phyloP scores from a whole-genome alignment of 2,113 vertebrate genomes.

The Tiliqua scincoides region DNA sequence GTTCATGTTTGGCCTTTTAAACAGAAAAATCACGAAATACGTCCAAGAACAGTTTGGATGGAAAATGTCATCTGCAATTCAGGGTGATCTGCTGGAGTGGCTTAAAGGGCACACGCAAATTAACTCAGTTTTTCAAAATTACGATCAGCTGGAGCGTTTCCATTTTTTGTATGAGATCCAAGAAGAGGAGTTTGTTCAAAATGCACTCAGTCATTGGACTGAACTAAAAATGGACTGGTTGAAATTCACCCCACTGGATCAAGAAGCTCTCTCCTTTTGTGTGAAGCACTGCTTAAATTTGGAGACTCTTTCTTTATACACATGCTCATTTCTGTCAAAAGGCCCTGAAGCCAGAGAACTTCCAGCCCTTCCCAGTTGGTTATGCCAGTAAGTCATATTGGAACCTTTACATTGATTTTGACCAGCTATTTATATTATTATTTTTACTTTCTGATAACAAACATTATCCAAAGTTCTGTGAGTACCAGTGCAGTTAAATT shows the following conservation, averaged over 20 bases:
- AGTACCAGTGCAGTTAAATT: neutral
- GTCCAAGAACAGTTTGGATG: constrained; percentile 51
- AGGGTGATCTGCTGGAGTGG: constrained; percentile 64
- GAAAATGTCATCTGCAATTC: constrained; percentile 52
- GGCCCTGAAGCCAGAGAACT: neutral
- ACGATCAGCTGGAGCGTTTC: constrained; percentile 60
- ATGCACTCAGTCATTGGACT: constrained; percentile 39
- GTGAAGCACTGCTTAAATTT: constrained; percentile 43
- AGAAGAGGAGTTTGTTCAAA: constrained; percentile 42
- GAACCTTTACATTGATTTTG: neutral
- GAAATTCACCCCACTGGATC: constrained; percentile 52
- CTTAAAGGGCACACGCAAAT: constrained; percentile 43
- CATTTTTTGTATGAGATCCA: constrained; percentile 69
- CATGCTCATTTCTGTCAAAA: neutral
- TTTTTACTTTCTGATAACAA: neutral
- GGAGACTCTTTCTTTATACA: constrained; percentile 34
- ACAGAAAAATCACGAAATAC: constrained; percentile 45
- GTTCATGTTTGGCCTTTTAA: constrained; percentile 75
- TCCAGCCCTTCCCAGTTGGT: neutral
- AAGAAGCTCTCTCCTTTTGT: constrained; percentile 69
- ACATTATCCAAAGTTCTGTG: neutral
- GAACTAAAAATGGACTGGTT: constrained; percentile 38
- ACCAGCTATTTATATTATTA: neutral
- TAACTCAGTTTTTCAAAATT: neutral
- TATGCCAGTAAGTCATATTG: constrained; percentile 2